These are phyloP conservation scores for Nasonia vitripennis DNA, from an alignment of 1,140 invertebrate species.

Conservation along the genomic window DNA sequence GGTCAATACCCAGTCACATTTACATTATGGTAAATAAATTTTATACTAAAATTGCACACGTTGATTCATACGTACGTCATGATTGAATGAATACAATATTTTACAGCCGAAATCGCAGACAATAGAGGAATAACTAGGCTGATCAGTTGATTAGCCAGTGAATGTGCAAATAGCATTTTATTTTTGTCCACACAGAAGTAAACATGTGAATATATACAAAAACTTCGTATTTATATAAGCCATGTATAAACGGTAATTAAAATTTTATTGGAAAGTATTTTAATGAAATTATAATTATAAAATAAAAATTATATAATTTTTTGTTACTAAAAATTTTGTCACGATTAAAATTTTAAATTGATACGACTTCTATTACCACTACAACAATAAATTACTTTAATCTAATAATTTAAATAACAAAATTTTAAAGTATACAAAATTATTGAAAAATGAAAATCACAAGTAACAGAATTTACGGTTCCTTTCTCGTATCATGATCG, in stretches of 20 bases:
- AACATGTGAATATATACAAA: slow-evolving; percentile 41
- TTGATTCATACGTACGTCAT: not conserved
- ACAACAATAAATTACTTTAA: not conserved
- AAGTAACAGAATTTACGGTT: not conserved
- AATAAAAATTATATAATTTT: slow-evolving; percentile 28
- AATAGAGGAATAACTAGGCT: slow-evolving; percentile 57
- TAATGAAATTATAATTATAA: slow-evolving; percentile 1
- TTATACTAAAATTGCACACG: slow-evolving; percentile 3
- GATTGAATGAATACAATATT: slow-evolving; percentile 41
- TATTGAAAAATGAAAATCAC: not conserved
- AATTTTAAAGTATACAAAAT: not conserved
- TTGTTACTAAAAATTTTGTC: slow-evolving; percentile 20
- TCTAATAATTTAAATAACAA: not conserved
- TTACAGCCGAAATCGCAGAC: slow-evolving; percentile 67
- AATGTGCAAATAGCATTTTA: slow-evolving; percentile 41
- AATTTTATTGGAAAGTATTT: slow-evolving; percentile 31
- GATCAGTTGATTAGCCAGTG: not conserved
- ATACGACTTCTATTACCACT: not conserved
- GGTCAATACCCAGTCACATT: slow-evolving; percentile 79
- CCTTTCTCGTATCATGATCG: not conserved
- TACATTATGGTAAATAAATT: slow-evolving; percentile 77
- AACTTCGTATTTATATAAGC: slow-evolving; percentile 44
- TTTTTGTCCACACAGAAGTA: slow-evolving; percentile 36
- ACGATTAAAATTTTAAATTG: not conserved
- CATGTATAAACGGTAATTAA: slow-evolving; percentile 43